Evolutionary conservation across 2,113 vertebrate genomes (phyloP).

Genomic region (Melanerpes aurifrons): DNA sequence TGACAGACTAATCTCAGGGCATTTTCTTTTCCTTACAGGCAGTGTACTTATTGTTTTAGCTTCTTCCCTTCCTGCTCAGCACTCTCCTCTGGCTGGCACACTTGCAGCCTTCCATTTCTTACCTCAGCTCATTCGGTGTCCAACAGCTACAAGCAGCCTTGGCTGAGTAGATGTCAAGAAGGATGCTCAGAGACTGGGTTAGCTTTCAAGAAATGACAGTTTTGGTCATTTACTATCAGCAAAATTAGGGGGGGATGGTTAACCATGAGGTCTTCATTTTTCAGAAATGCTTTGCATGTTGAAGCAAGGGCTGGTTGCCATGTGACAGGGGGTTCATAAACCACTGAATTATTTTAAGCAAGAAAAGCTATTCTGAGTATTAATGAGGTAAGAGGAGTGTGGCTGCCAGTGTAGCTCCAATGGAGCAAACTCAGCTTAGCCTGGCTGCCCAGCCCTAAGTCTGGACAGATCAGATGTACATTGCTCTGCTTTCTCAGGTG

Average conservation of each 20-base stretch:
- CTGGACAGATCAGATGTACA: neutral
- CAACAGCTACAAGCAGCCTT: constrained; percentile 11
- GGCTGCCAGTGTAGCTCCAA: neutral
- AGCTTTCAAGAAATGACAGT: constrained; percentile 8
- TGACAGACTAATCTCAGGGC: neutral
- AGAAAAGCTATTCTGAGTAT: neutral
- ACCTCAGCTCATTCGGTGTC: neutral
- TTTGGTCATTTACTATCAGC: constrained; percentile 10
- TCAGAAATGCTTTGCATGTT: neutral
- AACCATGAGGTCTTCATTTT: neutral
- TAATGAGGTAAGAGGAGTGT: neutral
- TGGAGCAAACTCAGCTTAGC: neutral
- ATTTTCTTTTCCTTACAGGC: neutral
- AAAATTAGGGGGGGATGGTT: neutral
- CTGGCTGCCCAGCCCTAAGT: neutral
- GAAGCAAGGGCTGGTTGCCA: neutral
- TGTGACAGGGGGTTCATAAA: neutral
- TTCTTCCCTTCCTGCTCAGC: neutral
- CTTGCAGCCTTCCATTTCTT: neutral
- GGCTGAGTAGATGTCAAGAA: neutral
- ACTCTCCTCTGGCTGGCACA: neutral
- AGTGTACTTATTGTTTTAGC: constrained; percentile 33
- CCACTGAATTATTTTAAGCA: neutral
- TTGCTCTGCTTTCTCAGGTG: neutral
- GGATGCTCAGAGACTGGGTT: neutral